These are phyloP conservation scores for Trichopoda pennipes DNA, from an alignment of 2,888 invertebrate genomes.

Conservation along the genomic window DNA sequence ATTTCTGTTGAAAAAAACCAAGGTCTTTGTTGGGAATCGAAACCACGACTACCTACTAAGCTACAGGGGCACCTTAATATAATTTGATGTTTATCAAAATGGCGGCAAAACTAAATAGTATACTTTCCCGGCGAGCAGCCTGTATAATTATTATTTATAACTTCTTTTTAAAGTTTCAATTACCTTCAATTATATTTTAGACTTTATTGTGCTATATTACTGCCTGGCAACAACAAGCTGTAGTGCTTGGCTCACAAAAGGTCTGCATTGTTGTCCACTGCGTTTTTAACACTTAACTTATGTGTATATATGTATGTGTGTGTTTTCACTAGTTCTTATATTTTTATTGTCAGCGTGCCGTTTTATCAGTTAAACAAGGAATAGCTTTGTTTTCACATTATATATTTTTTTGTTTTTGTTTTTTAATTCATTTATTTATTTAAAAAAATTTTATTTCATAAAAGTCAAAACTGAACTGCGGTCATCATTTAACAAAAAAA, in stretches of 20 bases:
- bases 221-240: background rate
- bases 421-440: background rate
- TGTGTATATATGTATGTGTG: background rate
- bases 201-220: background rate
- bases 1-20: too few relatives aligned
- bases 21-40: too few relatives aligned
- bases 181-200: background rate
- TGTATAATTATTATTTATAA: too few relatives aligned
- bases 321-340: slow-evolving; percentile 8
- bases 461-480: slow-evolving; percentile 15
- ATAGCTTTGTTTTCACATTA: slow-evolving; percentile 27
- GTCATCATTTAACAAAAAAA: slow-evolving; percentile 9
- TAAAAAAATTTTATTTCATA: background rate
- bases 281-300: too few relatives aligned
- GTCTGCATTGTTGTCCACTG: background rate
- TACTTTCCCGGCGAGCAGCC: too few relatives aligned
- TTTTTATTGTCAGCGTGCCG: slow-evolving; percentile 51
- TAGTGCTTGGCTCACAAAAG: background rate
- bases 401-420: slow-evolving; percentile 4
- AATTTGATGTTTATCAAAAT: too few relatives aligned
- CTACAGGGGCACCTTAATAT: too few relatives aligned
- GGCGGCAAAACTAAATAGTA: too few relatives aligned
- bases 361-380: slow-evolving; percentile 51
- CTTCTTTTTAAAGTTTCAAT: slow-evolving; percentile 14
- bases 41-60: too few relatives aligned